Evolutionary conservation across 2,888 invertebrate genomes (phyloP), one percentile per base, ranked within the genome.

Genomic region (Synanthedon andrenaeformis): DNA sequence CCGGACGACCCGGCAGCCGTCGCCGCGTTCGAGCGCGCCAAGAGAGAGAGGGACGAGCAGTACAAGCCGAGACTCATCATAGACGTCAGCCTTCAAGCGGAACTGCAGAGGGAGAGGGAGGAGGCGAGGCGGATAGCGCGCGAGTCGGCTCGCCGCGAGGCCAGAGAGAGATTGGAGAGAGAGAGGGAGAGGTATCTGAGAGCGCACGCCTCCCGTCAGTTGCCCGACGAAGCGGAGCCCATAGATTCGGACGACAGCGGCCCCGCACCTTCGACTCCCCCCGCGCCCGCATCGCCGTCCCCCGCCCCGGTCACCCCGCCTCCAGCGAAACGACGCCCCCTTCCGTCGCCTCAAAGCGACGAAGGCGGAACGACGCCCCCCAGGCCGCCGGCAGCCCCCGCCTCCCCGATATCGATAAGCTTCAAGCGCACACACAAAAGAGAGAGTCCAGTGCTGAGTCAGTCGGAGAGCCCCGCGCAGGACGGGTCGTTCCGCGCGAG

Each of bases 21-120:
- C 28, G 60, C 58, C 41, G 54, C 35, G 14, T 61, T 58, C 50
- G 78, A 75, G 66, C 66, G 72, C 45, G 68, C 64, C 55, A 77
- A 78, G 79, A 90, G 60, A 90, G 92, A 93, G 74, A 90, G 93
- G 52, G 96, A 96, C 72, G 94, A 93, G 69, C 91, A 92, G 71
- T 95, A 96, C 81, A 91, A 91, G 76, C 96, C 97, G 53, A 92
- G 93, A 66, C 91, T 96, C 60, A 89, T 96, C 54, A 92, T 96
- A 61, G 92, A 92, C 78, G 91, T 91, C 6, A 90, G 90, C 67
- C 80, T 90, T 71, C 91, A 90, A 67, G 86, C 85, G 58, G 87
- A 88, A 66, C 89, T 88, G 69, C 91, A 91, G 65, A 86, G 89
- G 52, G 91, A 91, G 74, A 83, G 88, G 49, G 91, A 91, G 72